phyloP scores from a whole-genome alignment of 2,888 invertebrate genomes.

The Drosophila anomelani region DNA sequence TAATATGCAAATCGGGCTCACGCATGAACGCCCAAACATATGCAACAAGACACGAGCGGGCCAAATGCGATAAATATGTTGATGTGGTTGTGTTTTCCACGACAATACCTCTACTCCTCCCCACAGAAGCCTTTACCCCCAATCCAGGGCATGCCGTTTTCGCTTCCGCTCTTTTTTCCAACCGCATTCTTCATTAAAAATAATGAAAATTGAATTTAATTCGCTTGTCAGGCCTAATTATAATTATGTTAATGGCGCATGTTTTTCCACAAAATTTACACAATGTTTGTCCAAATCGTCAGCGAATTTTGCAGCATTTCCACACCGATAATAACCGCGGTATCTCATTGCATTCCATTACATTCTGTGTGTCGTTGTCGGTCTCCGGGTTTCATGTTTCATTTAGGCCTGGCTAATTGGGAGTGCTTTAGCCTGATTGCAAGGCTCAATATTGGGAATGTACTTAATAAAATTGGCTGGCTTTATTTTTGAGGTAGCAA shows the following conservation, averaged over 20 bases:
- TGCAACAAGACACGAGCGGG: constrained; percentile 56
- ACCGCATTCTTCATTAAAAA: constrained; percentile 58
- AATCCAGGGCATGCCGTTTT: not conserved
- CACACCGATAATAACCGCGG: constrained; percentile 5
- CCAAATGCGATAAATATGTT: constrained; percentile 51
- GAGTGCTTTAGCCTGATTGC: constrained; percentile 25
- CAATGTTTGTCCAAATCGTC: constrained; percentile 60
- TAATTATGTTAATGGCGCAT: constrained; percentile 72
- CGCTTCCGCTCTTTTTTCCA: constrained; percentile 3
- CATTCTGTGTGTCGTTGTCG: constrained; percentile 15
- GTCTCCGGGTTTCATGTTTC: not conserved
- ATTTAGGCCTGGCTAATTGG: constrained; percentile 28
- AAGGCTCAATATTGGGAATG: not conserved
- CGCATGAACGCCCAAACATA: constrained; percentile 66
- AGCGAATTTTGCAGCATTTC: constrained; percentile 9
- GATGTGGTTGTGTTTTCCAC: constrained; percentile 34
- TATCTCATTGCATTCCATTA: constrained; percentile 30
- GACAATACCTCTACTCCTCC: not conserved
- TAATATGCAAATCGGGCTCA: constrained; percentile 65
- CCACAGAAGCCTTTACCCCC: not conserved
- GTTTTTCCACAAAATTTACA: constrained; percentile 60
- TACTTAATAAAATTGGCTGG: not conserved
- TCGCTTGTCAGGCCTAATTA: constrained; percentile 68
- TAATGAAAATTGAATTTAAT: constrained; percentile 72
- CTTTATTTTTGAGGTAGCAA: not conserved